A percentile compares a stretch with the other conserved stretches of the same genome.
phyloP scores from a whole-genome alignment of 1,140 invertebrate species.

The Danaus melanippus region DNA sequence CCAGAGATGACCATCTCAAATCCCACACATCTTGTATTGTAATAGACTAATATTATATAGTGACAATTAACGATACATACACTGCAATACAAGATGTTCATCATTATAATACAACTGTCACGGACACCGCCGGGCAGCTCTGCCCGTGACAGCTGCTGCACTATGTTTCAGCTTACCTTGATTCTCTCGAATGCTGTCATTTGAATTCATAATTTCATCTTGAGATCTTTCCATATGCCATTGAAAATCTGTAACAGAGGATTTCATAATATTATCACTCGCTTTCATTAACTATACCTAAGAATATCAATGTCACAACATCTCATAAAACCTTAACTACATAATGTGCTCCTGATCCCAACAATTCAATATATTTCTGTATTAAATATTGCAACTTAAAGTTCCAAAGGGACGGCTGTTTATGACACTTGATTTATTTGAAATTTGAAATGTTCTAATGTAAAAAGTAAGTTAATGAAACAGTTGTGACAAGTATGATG shows the following conservation, averaged over 20 bases:
- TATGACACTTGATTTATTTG: neutral
- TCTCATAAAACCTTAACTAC: no score
- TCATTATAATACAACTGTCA: slow-evolving; percentile 19
- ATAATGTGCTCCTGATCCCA: no score
- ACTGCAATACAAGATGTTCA: slow-evolving; percentile 46
- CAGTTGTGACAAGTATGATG: neutral
- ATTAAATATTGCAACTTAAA: neutral
- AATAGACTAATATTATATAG: neutral
- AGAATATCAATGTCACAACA: neutral
- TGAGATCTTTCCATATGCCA: slow-evolving; percentile 72
- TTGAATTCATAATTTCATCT: slow-evolving; percentile 66
- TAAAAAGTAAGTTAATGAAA: no score
- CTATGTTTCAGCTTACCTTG: slow-evolving; percentile 63
- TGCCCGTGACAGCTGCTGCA: slow-evolving; percentile 23
- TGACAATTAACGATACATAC: slow-evolving; percentile 6
- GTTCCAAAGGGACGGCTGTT: neutral
- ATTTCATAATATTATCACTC: neutral
- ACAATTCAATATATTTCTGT: no score
- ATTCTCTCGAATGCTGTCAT: slow-evolving; percentile 66
- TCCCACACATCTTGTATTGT: slow-evolving; percentile 53
- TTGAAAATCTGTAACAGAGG: slow-evolving; percentile 62
- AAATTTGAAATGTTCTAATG: no score
- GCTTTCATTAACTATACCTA: neutral
- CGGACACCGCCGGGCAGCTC: slow-evolving; percentile 9
- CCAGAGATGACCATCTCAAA: slow-evolving; percentile 49